Evolutionary conservation across 2,797 vertebrate genomes (phyloP).

Genomic region (Semotilus atromaculatus): DNA sequence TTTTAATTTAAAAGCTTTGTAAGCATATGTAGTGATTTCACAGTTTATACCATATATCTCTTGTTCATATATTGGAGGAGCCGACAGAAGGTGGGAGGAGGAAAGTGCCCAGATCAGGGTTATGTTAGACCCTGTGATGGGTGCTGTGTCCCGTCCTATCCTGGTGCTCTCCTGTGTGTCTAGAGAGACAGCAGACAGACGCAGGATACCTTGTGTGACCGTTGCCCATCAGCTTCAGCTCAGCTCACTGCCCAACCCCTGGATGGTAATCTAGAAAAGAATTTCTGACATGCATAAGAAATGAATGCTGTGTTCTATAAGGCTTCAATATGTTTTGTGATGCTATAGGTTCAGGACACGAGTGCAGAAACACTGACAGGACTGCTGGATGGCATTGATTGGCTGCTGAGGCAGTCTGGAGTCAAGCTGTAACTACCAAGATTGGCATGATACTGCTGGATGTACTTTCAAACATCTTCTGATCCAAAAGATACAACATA

Average conservation of each 20-base stretch:
- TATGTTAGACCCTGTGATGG: slow-evolving; percentile 80
- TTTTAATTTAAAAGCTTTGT: neutral
- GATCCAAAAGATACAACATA: neutral
- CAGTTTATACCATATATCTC: neutral
- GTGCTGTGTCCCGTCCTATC: slow-evolving; percentile 80
- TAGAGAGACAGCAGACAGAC: slow-evolving; percentile 64
- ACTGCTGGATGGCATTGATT: slow-evolving; percentile 86
- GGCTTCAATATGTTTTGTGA: slow-evolving; percentile 45
- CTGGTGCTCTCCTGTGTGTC: slow-evolving; percentile 90
- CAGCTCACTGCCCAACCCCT: slow-evolving; percentile 80
- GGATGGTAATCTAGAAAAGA: slow-evolving; percentile 83
- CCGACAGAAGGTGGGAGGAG: slow-evolving; percentile 72
- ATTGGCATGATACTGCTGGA: slow-evolving; percentile 1
- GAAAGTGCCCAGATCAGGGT: slow-evolving; percentile 85
- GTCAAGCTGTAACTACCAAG: slow-evolving; percentile 63
- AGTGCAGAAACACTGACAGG: slow-evolving; percentile 85
- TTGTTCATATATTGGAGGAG: slow-evolving; percentile 36
- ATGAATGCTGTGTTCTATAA: neutral
- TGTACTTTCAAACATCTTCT: neutral
- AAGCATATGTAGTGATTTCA: slow-evolving; percentile 33
- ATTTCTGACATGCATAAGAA: neutral
- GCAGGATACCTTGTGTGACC: slow-evolving; percentile 84
- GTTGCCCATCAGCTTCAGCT: slow-evolving; percentile 88
- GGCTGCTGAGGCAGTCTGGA: slow-evolving; percentile 86
- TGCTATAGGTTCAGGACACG: slow-evolving; percentile 86